Conservation (phyloP, 2,888 invertebrate genomes). For the Callimorpha dominula region DNA sequence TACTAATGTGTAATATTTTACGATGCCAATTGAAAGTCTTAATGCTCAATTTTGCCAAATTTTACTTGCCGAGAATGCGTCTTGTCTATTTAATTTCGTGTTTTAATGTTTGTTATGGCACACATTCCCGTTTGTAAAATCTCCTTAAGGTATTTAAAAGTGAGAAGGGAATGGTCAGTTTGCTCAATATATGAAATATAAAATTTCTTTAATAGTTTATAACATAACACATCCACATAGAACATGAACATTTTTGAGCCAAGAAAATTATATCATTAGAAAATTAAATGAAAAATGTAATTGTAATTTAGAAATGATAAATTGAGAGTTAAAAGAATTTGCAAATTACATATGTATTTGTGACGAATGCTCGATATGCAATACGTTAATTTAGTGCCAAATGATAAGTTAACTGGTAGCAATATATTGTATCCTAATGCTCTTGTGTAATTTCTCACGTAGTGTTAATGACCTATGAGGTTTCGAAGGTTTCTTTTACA, state of each 20-base stretch:
- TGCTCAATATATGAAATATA: slow-evolving; percentile 80
- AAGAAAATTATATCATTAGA: slow-evolving; percentile 76
- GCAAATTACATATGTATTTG: slow-evolving; percentile 73
- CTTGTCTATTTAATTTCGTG: slow-evolving; percentile 77
- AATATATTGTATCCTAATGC: slow-evolving; percentile 85
- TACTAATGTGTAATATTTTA: slow-evolving; percentile 73
- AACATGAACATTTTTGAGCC: slow-evolving; percentile 71
- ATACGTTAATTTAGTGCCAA: slow-evolving; percentile 87
- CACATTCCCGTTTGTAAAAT: slow-evolving; percentile 62
- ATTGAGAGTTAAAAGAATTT: slow-evolving; percentile 75
- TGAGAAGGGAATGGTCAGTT: slow-evolving; percentile 65
- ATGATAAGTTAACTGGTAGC: slow-evolving; percentile 87
- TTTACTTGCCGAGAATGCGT: slow-evolving; percentile 83
- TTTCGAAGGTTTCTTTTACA: slow-evolving; percentile 85
- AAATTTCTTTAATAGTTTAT: slow-evolving; percentile 68
- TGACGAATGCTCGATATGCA: slow-evolving; percentile 84
- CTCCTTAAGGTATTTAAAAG: slow-evolving; percentile 56
- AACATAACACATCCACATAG: slow-evolving; percentile 61
- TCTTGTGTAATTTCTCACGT: slow-evolving; percentile 85
- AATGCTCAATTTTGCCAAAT: slow-evolving; percentile 87
- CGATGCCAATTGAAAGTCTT: slow-evolving; percentile 83
- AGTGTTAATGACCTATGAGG: slow-evolving; percentile 86
- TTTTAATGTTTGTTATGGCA: slow-evolving; percentile 60
- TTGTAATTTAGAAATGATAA: slow-evolving; percentile 74
- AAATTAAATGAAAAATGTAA: slow-evolving; percentile 68